Percentiles rank a stretch among this genome's conserved stretches.
Evolutionary conservation across 2,797 vertebrate genomes (phyloP).

Genomic region (Menidia menidia): DNA sequence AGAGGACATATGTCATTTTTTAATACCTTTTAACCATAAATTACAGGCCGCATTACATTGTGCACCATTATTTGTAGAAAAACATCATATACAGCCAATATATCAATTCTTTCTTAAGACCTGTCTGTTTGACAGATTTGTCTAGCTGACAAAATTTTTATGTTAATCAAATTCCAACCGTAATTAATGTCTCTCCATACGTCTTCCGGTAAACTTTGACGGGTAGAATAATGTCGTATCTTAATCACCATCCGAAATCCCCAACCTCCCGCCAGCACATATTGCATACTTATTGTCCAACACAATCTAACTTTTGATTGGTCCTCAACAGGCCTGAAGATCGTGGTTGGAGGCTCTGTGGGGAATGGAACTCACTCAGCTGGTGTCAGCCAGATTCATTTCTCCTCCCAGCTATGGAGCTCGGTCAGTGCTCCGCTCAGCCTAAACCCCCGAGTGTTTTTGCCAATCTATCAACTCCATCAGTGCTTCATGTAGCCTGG

Average conservation of each 20-base stretch:
- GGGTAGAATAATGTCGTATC: slow-evolving; percentile 39
- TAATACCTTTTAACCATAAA: background rate
- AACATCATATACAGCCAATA: slow-evolving; percentile 26
- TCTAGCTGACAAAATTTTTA: slow-evolving; percentile 30
- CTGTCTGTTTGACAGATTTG: slow-evolving; percentile 30
- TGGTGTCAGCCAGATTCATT: slow-evolving; percentile 70
- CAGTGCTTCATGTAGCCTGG: slow-evolving; percentile 72
- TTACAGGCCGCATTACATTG: background rate
- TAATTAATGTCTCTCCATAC: slow-evolving; percentile 33
- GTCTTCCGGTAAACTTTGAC: slow-evolving; percentile 37
- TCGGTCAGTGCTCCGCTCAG: slow-evolving; percentile 59
- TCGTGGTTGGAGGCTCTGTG: slow-evolving; percentile 36
- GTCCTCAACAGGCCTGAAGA: slow-evolving; percentile 47
- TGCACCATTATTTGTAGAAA: slow-evolving; percentile 14
- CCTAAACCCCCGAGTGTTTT: slow-evolving; percentile 54
- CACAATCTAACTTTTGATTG: slow-evolving; percentile 58
- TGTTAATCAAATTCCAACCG: slow-evolving; percentile 42
- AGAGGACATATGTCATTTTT: slow-evolving; percentile 1
- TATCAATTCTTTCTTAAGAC: slow-evolving; percentile 34
- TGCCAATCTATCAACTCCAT: slow-evolving; percentile 76
- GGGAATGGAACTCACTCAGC: slow-evolving; percentile 39
- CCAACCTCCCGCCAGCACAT: background rate
- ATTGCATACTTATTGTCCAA: slow-evolving; percentile 46
- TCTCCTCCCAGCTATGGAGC: slow-evolving; percentile 50
- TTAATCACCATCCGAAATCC: background rate